These are phyloP conservation scores for Andrena bucephala DNA, from an alignment of 2,888 invertebrate genomes.

Conservation along the genomic window DNA sequence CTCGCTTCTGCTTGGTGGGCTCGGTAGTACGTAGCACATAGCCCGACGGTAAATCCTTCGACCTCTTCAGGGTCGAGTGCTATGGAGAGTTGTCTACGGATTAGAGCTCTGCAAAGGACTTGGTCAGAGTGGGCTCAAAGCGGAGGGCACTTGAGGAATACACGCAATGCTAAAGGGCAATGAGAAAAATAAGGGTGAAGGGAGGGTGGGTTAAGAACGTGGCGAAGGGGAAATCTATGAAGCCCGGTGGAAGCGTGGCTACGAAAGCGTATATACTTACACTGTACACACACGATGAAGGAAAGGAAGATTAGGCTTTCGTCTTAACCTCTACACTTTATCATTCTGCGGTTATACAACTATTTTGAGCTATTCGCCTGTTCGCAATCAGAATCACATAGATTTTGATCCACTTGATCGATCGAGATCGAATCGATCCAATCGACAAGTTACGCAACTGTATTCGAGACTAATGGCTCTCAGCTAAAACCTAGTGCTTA, in stretches of 20 bases:
- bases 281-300: background rate
- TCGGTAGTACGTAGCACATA: constrained; percentile 18
- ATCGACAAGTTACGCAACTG: no score
- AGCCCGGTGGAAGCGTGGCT: constrained; percentile 1
- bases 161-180: constrained; percentile 62
- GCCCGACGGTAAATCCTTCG: constrained; percentile 68
- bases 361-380: no score
- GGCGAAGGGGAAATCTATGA: constrained; percentile 7
- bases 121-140: constrained; percentile 65
- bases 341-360: no score
- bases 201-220: constrained; percentile 22
- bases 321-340: no score
- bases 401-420: no score
- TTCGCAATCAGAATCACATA: no score
- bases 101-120: constrained; percentile 71
- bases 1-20: constrained; percentile 49
- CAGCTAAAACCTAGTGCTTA: constrained; percentile 16
- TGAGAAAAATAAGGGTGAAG: constrained; percentile 59
- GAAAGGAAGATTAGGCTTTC: background rate
- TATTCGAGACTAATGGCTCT: constrained; percentile 8
- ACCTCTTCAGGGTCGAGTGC: constrained; percentile 70
- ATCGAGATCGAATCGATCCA: no score
- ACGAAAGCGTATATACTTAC: no score
- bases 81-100: constrained; percentile 73
- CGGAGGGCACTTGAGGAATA: constrained; percentile 62